Evolutionary conservation across 2,797 vertebrate genomes (phyloP).

Genomic region (Adrianichthys oophorus): DNA sequence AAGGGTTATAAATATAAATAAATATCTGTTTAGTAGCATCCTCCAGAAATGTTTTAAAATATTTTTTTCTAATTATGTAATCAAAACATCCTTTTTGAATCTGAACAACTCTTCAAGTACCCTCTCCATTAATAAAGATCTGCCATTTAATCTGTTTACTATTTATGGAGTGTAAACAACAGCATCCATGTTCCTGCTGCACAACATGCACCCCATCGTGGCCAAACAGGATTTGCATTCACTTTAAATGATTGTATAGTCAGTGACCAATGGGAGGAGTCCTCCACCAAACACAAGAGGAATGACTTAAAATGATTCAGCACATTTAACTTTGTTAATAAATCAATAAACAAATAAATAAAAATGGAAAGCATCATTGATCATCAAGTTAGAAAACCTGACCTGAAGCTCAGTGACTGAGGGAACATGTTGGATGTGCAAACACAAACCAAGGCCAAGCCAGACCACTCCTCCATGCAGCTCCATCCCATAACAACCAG

Average conservation of each 20-base stretch:
- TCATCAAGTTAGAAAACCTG: not conserved
- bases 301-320: not conserved
- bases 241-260: conserved; percentile 49
- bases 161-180: not conserved
- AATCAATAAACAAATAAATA: no score
- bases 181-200: no score
- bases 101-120: no score
- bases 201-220: conserved; percentile 12
- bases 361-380: no score
- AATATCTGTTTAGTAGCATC: no score
- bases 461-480: conserved; percentile 18
- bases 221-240: conserved; percentile 61
- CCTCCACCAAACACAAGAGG: not conserved
- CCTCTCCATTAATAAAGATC: no score
- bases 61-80: no score
- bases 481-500: conserved; percentile 17
- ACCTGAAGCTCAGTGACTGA: conserved; percentile 24
- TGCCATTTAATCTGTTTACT: not conserved
- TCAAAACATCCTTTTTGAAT: no score
- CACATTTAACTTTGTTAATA: not conserved
- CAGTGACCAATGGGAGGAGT: conserved; percentile 21
- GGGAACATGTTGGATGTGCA: conserved; percentile 47
- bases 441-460: conserved; percentile 65
- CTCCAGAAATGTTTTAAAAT: no score
- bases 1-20: no score